These are phyloP conservation scores for Mastomys natalensis DNA, from an alignment of 2,113 vertebrate species.

Conservation along the genomic window DNA sequence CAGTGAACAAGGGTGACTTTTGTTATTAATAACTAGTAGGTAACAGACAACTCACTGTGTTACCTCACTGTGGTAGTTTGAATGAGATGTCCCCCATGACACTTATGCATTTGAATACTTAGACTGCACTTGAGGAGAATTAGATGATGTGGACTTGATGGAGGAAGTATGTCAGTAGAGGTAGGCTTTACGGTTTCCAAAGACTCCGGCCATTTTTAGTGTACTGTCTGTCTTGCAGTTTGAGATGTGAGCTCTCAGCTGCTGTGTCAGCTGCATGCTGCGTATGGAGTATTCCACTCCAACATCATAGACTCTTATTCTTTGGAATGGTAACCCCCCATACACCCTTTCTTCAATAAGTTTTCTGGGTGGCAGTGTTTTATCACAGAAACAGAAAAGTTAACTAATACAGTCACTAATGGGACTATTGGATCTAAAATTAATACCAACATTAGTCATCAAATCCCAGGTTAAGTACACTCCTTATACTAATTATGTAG, in stretches of 20 bases:
- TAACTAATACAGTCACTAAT: not conserved
- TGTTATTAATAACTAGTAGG: not conserved
- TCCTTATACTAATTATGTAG: not conserved
- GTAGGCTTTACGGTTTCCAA: not conserved
- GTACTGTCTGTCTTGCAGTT: not conserved
- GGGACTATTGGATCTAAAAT: not conserved
- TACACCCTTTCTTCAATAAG: not conserved
- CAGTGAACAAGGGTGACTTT: not conserved
- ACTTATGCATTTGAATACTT: not conserved
- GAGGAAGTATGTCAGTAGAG: not conserved
- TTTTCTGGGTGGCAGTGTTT: not conserved
- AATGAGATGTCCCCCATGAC: not conserved
- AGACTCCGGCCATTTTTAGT: not conserved
- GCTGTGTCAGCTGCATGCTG: not conserved
- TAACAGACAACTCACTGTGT: not conserved
- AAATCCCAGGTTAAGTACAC: not conserved
- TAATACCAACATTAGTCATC: accelerated
- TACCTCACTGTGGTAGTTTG: not conserved
- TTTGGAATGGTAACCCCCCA: too few relatives aligned
- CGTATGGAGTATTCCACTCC: not conserved
- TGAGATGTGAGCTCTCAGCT: not conserved
- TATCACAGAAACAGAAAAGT: not conserved
- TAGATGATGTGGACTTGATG: not conserved
- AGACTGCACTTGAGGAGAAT: not conserved
- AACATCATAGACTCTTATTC: not conserved